Base-by-base conservation (phyloP, 2,888 invertebrate species). In the Dermolepida albohirtum region DNA sequence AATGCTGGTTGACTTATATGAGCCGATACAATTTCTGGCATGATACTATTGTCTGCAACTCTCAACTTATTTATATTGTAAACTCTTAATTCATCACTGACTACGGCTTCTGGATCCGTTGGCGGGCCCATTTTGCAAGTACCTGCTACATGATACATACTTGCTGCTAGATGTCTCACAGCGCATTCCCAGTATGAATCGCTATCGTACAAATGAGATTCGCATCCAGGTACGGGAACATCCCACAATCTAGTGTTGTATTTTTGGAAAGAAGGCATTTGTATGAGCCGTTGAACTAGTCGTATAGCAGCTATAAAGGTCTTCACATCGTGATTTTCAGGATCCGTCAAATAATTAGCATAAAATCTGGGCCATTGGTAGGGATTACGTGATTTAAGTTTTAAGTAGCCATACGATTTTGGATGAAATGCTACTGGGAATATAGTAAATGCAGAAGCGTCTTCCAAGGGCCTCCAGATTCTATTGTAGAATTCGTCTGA, bases 151-250 rank as follows among this genome's bases (percentile, higher is more conserved):
- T 81, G 78, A 14, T 78, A 75, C 41, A 76, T 63, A 10, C 75
- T 75, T 7, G 73, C 66, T 7, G 77, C 68, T 14, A 76, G 55
- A 55, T 77, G 73, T 27, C 74, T 62, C 88, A 80, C 8, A 86
- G 89, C 88, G 78, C 92, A 92, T 72, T 88, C 87, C 90, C 92
- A 91, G 76, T 92, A 92, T 41, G 86, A 87, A 69, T 91, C 91
- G 0, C 87, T 84, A 71, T 86, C 88, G 67, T 87, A 88, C 2
- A 71, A 70, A 14, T 81, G 72, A 0, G 78, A 71, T 22, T 83
- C 82, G 77, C 91, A 91, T 1, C 84, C 85, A 0, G 87, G 87
- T 7, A 79, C 70, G 10, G 71, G 69, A 5, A 74, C 74, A n/a
- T 71, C 66, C 12, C 76, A 80, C 82, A 75, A 59, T 12, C 66